Conservation (phyloP, 2,113 vertebrate species). For the Gambusia affinis region DNA sequence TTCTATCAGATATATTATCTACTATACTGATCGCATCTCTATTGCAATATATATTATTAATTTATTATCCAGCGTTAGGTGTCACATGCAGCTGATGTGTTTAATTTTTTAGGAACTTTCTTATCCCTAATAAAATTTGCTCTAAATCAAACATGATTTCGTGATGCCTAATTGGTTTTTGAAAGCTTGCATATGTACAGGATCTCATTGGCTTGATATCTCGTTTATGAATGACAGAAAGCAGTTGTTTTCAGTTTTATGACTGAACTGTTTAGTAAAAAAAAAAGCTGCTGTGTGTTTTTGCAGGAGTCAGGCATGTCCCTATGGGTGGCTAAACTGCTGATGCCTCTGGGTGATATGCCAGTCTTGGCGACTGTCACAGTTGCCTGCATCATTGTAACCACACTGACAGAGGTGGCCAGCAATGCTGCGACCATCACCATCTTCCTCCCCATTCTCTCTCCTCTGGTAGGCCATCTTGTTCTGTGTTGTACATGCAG, state of each 20-base stretch:
- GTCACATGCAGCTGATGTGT: no score
- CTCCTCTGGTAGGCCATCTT: slow-evolving; percentile 86
- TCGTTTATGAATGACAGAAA: not conserved
- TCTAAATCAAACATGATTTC: no score
- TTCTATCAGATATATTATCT: no score
- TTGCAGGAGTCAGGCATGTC: slow-evolving; percentile 87
- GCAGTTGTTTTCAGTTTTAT: not conserved
- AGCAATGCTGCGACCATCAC: slow-evolving; percentile 94
- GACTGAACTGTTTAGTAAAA: no score
- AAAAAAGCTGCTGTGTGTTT: not conserved
- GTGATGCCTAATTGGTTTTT: no score
- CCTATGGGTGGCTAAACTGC: slow-evolving; percentile 85
- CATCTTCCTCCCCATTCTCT: slow-evolving; percentile 90
- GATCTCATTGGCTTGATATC: not conserved
- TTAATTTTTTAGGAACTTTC: no score
- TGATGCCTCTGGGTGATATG: slow-evolving; percentile 86
- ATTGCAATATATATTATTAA: no score
- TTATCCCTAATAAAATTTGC: no score
- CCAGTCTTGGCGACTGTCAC: slow-evolving; percentile 83
- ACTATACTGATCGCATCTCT: no score
- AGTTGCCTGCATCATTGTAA: slow-evolving; percentile 88
- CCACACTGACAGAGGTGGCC: slow-evolving; percentile 90
- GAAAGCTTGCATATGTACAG: no score
- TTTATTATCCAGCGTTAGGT: no score
- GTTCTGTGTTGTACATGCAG: not conserved